These are phyloP conservation scores for Eurois occulta DNA, from an alignment of 2,888 invertebrate species.

Conservation along the genomic window DNA sequence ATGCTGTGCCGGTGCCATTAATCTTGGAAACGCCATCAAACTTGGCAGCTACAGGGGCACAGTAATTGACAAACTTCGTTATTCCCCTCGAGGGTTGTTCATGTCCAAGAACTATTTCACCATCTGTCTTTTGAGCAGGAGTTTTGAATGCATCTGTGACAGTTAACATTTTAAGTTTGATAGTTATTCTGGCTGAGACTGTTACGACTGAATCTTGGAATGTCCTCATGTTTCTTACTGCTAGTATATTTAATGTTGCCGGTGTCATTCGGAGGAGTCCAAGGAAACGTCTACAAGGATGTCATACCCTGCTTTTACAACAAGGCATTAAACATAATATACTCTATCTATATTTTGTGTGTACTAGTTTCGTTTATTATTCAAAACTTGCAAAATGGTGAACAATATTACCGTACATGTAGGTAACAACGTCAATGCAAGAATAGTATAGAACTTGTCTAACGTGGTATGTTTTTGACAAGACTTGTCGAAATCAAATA, in stretches of 20 bases:
- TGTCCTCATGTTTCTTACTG: neutral
- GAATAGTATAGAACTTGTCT: no score
- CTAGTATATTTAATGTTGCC: neutral
- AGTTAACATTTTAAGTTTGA: neutral
- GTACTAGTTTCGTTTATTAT: neutral
- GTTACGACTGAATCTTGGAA: neutral
- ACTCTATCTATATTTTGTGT: neutral
- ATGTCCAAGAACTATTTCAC: conserved; percentile 17
- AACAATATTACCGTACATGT: neutral
- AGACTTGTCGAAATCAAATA: neutral
- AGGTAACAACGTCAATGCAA: neutral
- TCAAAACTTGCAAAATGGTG: neutral
- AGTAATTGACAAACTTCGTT: conserved; percentile 51
- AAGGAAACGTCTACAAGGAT: neutral
- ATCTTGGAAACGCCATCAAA: conserved; percentile 46
- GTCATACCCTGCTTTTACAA: neutral
- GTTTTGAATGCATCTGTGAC: conserved; percentile 11
- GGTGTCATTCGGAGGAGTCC: neutral
- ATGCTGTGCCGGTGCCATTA: conserved; percentile 24
- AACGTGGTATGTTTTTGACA: neutral
- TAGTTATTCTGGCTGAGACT: neutral
- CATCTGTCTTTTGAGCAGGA: conserved; percentile 1
- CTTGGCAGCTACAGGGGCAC: conserved; percentile 4
- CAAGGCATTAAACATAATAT: neutral
- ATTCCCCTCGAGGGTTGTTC: conserved; percentile 5